Conservation (phyloP, 2,888 invertebrate species). For the Peribatodes rhomboidaria region DNA sequence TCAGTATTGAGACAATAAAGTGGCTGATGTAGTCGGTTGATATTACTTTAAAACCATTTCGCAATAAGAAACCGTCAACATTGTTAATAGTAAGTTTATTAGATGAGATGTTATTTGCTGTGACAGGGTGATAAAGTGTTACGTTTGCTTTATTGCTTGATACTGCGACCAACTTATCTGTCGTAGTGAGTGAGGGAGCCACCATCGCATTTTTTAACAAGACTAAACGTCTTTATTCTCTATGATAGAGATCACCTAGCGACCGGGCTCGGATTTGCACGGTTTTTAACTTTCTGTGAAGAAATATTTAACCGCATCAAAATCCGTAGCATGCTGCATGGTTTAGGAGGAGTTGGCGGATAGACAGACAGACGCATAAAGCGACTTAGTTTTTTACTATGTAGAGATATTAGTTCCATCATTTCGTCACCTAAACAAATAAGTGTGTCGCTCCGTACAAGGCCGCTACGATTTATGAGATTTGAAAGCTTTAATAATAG, state of each 20-base stretch:
- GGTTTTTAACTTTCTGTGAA: too few species aligned
- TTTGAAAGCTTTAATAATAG: slow-evolving; percentile 38
- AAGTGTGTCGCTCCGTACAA: neutral
- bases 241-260: too few species aligned
- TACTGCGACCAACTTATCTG: neutral
- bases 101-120: neutral
- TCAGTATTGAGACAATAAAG: slow-evolving; percentile 26
- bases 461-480: slow-evolving; percentile 24
- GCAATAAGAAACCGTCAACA: neutral
- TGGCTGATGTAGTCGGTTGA: neutral
- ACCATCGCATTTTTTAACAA: neutral
- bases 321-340: too few species aligned
- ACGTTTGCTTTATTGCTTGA: neutral
- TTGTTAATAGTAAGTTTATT: neutral
- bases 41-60: neutral
- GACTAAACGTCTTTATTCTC: too few species aligned
- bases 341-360: too few species aligned
- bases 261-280: too few species aligned
- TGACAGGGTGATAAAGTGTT: neutral
- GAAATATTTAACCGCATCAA: too few species aligned
- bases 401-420: too few species aligned
- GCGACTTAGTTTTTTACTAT: too few species aligned
- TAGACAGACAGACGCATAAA: too few species aligned
- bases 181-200: too few species aligned
- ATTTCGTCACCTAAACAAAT: neutral